A percentile compares a stretch with the other conserved stretches of the same genome.
Conservation (phyloP, 2,888 invertebrate genomes). For the Willowsia nigromaculata region DNA sequence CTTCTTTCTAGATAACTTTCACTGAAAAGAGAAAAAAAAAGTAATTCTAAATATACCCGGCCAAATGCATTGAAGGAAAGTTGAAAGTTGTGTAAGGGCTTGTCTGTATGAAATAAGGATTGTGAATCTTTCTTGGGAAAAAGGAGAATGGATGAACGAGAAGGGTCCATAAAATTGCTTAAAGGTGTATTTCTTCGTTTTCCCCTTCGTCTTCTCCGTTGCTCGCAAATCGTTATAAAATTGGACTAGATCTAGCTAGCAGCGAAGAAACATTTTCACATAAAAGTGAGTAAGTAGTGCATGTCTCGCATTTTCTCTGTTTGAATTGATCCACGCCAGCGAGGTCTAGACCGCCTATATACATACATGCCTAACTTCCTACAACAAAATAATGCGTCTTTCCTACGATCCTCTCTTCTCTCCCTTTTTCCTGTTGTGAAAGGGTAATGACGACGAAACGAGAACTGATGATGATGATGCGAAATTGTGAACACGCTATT, state of each 20-base stretch:
- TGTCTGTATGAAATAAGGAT: not conserved
- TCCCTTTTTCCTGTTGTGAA: slow-evolving; percentile 40
- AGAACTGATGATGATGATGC: slow-evolving; percentile 38
- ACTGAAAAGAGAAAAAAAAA: not conserved
- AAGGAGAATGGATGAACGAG: slow-evolving; percentile 6
- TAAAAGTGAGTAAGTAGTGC: slow-evolving; percentile 31
- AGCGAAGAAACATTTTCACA: slow-evolving; percentile 4
- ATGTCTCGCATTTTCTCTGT: slow-evolving; percentile 5
- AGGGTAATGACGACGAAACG: slow-evolving; percentile 36
- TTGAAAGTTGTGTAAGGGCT: slow-evolving; percentile 1
- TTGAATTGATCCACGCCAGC: slow-evolving; percentile 30
- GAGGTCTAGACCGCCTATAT: slow-evolving; percentile 25
- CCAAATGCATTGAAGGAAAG: not conserved
- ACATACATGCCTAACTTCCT: too few species aligned
- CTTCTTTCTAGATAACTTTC: not conserved
- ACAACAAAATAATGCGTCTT: slow-evolving; percentile 21
- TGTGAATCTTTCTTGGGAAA: not conserved
- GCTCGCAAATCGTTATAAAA: slow-evolving; percentile 3
- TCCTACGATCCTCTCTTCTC: slow-evolving; percentile 23
- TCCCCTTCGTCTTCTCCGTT: not conserved
- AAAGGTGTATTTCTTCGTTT: slow-evolving; percentile 25
- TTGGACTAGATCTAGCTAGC: not conserved
- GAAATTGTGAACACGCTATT: slow-evolving; percentile 12
- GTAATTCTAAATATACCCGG: slow-evolving; percentile 35
- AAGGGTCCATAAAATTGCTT: slow-evolving; percentile 20